These are phyloP conservation scores for Stegastes partitus DNA, from an alignment of 2,113 vertebrate species.

Conservation along the genomic window DNA sequence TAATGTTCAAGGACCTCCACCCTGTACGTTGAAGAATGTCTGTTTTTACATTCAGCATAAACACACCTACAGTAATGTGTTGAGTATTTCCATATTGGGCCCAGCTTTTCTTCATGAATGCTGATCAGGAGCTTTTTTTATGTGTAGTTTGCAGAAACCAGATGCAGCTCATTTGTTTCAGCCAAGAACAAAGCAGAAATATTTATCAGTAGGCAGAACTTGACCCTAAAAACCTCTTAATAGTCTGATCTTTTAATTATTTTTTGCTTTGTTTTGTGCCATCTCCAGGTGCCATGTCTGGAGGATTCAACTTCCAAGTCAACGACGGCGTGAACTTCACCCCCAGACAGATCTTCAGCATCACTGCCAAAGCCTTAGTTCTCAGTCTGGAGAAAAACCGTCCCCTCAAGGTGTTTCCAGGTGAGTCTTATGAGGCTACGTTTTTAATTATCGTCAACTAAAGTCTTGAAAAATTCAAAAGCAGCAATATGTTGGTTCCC, in stretches of 20 bases:
- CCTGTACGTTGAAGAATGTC: background rate
- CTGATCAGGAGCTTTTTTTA: conserved; percentile 9
- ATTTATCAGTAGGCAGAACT: background rate
- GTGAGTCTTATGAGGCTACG: conserved; percentile 70
- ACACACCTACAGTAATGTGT: background rate
- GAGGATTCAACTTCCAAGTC: conserved; percentile 93
- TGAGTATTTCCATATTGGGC: background rate
- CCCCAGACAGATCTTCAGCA: conserved; percentile 90
- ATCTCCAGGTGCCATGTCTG: conserved; percentile 88
- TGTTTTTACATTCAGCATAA: background rate
- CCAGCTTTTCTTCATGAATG: conserved; percentile 10
- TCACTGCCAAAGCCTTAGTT: conserved; percentile 86
- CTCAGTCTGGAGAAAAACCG: conserved; percentile 88
- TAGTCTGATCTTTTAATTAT: background rate
- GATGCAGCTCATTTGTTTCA: background rate
- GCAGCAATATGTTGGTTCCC: background rate
- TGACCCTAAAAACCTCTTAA: background rate
- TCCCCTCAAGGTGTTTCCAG: conserved; percentile 90
- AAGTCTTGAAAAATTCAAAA: background rate
- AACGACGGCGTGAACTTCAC: conserved; percentile 93
- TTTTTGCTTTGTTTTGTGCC: conserved; percentile 11
- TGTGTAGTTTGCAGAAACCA: conserved; percentile 22
- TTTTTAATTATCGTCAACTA: too few species aligned
- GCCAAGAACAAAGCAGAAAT: conserved; percentile 5
- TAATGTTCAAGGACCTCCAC: background rate